These are phyloP conservation scores for Siphlonurus alternatus DNA, from an alignment of 2,888 invertebrate genomes.

Conservation along the genomic window DNA sequence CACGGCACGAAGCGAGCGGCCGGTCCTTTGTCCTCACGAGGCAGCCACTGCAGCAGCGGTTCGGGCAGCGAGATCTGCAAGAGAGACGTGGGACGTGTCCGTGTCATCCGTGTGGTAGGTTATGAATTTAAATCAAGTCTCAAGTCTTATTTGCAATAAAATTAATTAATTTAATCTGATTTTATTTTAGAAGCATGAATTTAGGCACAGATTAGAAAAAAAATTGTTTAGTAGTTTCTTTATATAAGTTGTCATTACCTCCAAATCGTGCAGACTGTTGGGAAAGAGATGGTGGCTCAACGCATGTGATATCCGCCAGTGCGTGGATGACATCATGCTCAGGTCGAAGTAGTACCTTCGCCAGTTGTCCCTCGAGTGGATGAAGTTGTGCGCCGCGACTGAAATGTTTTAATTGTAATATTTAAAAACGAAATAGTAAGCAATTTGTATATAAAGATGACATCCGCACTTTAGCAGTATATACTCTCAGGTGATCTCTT, in stretches of 20 bases:
- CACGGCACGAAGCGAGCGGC: constrained; percentile 12
- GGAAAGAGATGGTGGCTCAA: constrained; percentile 65
- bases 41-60: background rate
- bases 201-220: too few species aligned
- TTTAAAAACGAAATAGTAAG: background rate
- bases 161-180: too few species aligned
- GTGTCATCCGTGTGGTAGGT: too few species aligned
- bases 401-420: background rate
- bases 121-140: too few species aligned
- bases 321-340: constrained; percentile 41
- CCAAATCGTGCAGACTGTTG: constrained; percentile 57
- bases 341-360: constrained; percentile 64
- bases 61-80: background rate
- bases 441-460: too few species aligned
- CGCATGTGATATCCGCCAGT: constrained; percentile 59
- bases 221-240: too few species aligned
- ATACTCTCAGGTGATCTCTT: too few species aligned
- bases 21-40: constrained; percentile 11
- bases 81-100: too few species aligned
- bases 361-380: constrained; percentile 58
- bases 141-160: too few species aligned
- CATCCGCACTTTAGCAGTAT: too few species aligned
- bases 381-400: constrained; percentile 50
- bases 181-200: too few species aligned
- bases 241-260: too few species aligned